A percentile compares a stretch with the other conserved stretches of the same genome.
Conservation (phyloP, 2,888 invertebrate genomes). For the Embidobia sp. region DNA sequence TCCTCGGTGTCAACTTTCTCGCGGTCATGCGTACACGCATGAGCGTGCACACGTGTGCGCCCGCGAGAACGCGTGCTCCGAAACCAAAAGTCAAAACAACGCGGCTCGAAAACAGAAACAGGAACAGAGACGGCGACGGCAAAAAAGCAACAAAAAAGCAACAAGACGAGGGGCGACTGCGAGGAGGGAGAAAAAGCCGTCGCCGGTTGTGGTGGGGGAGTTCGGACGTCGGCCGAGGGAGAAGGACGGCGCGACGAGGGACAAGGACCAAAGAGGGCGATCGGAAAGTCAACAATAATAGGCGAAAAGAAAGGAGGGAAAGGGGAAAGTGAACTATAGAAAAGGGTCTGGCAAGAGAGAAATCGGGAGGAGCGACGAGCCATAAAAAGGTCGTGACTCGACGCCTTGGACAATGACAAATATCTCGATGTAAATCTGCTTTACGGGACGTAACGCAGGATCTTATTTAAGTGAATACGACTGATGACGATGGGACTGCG, state of each 20-base stretch:
- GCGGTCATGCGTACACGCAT: conserved; percentile 48
- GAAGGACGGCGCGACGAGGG: background rate
- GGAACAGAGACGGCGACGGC: background rate
- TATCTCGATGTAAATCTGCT: conserved; percentile 67
- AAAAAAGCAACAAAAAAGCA: background rate
- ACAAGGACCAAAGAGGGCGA: background rate
- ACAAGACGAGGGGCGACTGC: no score
- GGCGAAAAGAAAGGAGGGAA: conserved; percentile 2
- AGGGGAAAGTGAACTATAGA: background rate
- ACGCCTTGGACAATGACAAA: conserved; percentile 67
- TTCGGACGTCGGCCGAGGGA: background rate
- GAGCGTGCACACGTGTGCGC: conserved; percentile 43
- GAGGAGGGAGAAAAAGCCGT: background rate
- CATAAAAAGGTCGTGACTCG: conserved; percentile 58
- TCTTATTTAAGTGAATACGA: conserved; percentile 61
- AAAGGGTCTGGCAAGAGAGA: conserved; percentile 75
- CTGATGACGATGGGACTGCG: conserved; percentile 57
- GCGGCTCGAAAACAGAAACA: conserved; percentile 21
- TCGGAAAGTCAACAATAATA: conserved; percentile 40
- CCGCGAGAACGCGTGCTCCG: conserved; percentile 5
- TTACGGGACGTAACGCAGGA: conserved; percentile 58
- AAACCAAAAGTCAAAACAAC: conserved; percentile 14
- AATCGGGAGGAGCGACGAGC: conserved; percentile 10
- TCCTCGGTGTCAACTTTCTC: conserved; percentile 38
- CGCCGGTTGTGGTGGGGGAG: no score